Conservation (phyloP, 2,797 vertebrate genomes). For the Cossypha polioptera region DNA sequence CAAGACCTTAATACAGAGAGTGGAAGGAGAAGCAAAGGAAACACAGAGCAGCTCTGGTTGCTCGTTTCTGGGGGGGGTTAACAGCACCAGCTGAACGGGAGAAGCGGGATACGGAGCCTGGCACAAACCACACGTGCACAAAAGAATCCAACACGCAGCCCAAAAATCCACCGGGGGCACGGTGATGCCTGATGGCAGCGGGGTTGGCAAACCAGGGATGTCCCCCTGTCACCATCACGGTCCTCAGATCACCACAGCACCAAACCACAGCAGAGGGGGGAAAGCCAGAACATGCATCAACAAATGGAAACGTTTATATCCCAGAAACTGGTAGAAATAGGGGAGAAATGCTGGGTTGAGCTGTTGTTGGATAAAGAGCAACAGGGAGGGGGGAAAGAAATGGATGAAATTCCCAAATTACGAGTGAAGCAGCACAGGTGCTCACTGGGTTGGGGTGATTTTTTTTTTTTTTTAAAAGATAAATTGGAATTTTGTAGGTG, state of each 20-base stretch:
- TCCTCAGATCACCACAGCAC: background rate
- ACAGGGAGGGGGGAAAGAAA: accelerated
- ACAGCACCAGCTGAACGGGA: background rate
- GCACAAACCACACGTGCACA: conserved; percentile 8
- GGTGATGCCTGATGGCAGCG: background rate
- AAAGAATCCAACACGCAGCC: background rate
- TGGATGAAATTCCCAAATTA: background rate
- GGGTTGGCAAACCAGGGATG: background rate
- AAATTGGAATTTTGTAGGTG: background rate
- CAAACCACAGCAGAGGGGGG: background rate
- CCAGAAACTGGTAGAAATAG: background rate
- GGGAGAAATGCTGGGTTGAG: background rate
- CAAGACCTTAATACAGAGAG: background rate
- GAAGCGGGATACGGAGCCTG: background rate
- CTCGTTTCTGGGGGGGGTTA: background rate
- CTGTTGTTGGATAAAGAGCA: background rate
- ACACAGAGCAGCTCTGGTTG: background rate
- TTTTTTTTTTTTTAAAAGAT: too few relatives aligned
- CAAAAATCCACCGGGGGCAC: background rate
- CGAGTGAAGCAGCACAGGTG: background rate
- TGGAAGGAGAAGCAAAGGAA: background rate
- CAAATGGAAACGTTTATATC: background rate
- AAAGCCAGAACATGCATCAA: background rate
- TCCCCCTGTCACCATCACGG: background rate
- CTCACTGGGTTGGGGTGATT: background rate